Conservation (phyloP, 2,113 vertebrate species). For the Pterocles gutturalis region DNA sequence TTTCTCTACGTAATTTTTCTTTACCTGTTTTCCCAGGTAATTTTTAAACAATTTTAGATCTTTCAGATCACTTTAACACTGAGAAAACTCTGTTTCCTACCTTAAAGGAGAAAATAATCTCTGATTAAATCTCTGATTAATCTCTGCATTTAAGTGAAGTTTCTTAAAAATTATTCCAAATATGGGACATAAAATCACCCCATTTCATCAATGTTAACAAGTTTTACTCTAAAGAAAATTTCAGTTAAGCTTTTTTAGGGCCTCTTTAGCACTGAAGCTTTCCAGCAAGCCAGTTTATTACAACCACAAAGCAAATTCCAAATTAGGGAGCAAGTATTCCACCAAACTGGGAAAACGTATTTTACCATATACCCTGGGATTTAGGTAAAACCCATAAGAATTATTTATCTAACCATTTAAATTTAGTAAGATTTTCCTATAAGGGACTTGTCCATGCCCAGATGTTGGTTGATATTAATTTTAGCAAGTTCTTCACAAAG, state of each 20-base stretch:
- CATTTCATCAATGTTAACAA: not conserved
- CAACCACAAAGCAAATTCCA: not conserved
- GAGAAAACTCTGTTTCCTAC: not conserved
- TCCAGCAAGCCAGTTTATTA: not conserved
- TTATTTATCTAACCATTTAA: not conserved
- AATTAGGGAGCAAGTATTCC: not conserved
- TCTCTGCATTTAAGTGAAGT: conserved; percentile 14
- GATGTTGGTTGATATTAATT: not conserved
- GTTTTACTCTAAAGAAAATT: not conserved
- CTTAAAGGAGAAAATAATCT: conserved; percentile 9
- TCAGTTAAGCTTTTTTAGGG: not conserved
- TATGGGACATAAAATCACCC: not conserved
- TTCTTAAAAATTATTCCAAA: conserved; percentile 10
- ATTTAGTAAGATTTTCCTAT: not conserved
- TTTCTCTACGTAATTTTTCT: too few species aligned
- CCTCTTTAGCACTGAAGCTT: not conserved
- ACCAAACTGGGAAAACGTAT: not conserved
- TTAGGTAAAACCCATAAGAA: not conserved
- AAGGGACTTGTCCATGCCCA: not conserved
- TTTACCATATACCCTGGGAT: not conserved
- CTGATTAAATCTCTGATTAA: conserved; percentile 39
- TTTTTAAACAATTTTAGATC: not conserved
- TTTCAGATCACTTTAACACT: not conserved
- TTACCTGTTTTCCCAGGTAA: not conserved
- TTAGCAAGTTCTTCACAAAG: not conserved